Evolutionary conservation across 92 coral and sea anemone genomes (phyloP).

Genomic region (Zoanthus sansibaricus): DNA sequence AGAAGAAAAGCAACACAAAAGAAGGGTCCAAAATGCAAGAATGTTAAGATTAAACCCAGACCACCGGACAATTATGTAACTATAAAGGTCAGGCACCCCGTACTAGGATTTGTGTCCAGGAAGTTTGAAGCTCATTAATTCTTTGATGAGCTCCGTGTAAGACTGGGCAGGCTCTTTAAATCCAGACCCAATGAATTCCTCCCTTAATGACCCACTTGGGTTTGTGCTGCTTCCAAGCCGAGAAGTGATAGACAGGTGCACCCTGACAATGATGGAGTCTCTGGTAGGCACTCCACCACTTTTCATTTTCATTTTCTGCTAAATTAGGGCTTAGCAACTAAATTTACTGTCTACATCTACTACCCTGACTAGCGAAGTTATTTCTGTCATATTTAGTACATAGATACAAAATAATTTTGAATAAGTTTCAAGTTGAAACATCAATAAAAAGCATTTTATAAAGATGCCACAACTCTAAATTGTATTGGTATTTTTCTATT

Average conservation of each 20-base stretch:
- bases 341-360: too few species aligned
- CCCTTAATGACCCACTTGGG: slow-evolving; percentile 43
- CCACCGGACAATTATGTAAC: slow-evolving; percentile 46
- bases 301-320: not conserved
- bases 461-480: too few species aligned
- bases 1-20: slow-evolving; percentile 34
- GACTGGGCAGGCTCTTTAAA: slow-evolving; percentile 67
- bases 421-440: too few species aligned
- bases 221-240: slow-evolving; percentile 38
- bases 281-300: not conserved
- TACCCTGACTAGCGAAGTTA: too few species aligned
- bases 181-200: slow-evolving; percentile 55
- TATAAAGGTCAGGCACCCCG: slow-evolving; percentile 64
- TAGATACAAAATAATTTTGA: too few species aligned
- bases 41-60: slow-evolving; percentile 15
- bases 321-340: too few species aligned
- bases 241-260: slow-evolving; percentile 24
- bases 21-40: not conserved
- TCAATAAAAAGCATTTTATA: too few species aligned
- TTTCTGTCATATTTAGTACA: too few species aligned
- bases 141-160: slow-evolving; percentile 63
- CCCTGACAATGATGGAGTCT: slow-evolving; percentile 19
- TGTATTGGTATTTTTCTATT: too few species aligned
- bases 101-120: slow-evolving; percentile 56
- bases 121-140: slow-evolving; percentile 41